Evolutionary conservation across 1,140 invertebrate species (phyloP).

Genomic region (Brachionus calyciflorus): DNA sequence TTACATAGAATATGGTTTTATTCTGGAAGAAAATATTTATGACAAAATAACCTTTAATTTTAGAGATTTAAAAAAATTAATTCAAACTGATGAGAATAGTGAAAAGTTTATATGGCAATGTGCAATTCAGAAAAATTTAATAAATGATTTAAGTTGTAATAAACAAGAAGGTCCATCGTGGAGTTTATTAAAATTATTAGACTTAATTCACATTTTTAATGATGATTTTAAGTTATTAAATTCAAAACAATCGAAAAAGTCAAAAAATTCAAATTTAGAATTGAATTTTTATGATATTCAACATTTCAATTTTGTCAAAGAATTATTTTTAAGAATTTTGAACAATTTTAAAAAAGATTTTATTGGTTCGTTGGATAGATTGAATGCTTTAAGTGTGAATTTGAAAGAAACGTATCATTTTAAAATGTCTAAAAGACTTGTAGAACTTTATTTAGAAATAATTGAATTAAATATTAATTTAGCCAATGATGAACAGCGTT

Average conservation of each 20-base stretch:
- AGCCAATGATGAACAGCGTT: conserved; percentile 4
- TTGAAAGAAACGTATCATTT: not conserved
- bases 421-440: not conserved
- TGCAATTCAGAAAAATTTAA: conserved; percentile 3
- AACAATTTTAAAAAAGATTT: not conserved
- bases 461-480: not conserved
- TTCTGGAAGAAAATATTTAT: conserved; percentile 21
- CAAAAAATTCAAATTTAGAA: not conserved
- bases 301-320: not conserved
- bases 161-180: conserved; percentile 16
- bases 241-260: not conserved
- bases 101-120: conserved; percentile 1
- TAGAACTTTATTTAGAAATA: not conserved
- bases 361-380: not conserved
- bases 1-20: conserved; percentile 40
- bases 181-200: conserved; percentile 36
- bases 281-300: conserved; percentile 11
- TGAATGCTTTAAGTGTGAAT: not conserved
- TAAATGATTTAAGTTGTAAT: conserved; percentile 24
- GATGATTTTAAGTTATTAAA: not conserved
- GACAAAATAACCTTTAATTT: conserved; percentile 12
- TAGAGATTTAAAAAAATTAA: not conserved
- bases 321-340: not conserved
- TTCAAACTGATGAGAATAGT: not conserved
- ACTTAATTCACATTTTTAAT: not conserved